Evolutionary conservation across 2,113 vertebrate genomes (phyloP).

Genomic region (Rattus rattus): DNA sequence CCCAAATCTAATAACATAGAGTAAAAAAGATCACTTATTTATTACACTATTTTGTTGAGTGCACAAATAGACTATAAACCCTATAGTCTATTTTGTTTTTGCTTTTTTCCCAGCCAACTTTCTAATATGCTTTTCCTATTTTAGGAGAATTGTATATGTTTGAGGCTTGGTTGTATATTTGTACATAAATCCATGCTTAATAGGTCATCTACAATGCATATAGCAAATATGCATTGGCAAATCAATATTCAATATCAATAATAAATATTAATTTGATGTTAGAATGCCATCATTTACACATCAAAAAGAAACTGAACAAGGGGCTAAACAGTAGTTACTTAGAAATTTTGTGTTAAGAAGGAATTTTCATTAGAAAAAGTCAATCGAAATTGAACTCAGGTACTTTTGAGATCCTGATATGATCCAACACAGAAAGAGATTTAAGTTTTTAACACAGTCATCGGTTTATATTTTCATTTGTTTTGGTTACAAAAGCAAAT

Average conservation of each 20-base stretch:
- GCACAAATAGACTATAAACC: background rate
- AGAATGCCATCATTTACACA: background rate
- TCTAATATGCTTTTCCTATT: background rate
- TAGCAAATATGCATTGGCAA: background rate
- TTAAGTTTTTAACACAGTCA: background rate
- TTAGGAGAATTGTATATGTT: background rate
- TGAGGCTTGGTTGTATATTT: background rate
- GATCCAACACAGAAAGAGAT: background rate
- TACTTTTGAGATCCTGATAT: background rate
- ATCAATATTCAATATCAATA: background rate
- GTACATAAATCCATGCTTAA: background rate
- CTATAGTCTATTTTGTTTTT: background rate
- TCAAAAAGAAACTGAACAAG: background rate
- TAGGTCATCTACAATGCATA: background rate
- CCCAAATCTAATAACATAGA: background rate
- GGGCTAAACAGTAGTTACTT: background rate
- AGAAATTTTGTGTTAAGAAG: conserved; percentile 18
- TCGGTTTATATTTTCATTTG: background rate
- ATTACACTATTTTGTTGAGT: background rate
- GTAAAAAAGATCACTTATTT: background rate
- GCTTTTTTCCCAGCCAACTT: background rate
- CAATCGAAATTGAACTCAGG: conserved; percentile 2
- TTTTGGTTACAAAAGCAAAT: conserved; percentile 32
- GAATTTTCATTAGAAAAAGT: background rate
- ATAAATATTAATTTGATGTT: background rate